Conservation (phyloP, 2,797 vertebrate genomes). For the Platyrinchus mystaceus region DNA sequence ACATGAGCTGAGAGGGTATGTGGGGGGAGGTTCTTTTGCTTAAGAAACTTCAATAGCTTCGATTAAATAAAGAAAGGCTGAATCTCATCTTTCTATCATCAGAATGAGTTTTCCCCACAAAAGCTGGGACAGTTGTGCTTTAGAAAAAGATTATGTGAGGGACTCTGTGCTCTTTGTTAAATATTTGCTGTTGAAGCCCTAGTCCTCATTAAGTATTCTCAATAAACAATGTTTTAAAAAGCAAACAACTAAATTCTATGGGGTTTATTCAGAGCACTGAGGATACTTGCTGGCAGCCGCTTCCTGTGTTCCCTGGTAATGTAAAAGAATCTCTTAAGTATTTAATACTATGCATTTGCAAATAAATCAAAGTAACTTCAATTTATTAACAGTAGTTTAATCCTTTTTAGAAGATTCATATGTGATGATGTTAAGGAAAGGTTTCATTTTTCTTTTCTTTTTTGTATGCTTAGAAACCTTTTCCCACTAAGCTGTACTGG, state of each 20-base stretch:
- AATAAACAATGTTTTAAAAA: constrained; percentile 51
- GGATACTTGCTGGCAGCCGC: constrained; percentile 2
- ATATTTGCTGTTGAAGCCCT: constrained; percentile 40
- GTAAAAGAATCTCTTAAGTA: constrained; percentile 27
- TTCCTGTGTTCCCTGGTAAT: constrained; percentile 50
- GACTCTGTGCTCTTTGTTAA: constrained; percentile 43
- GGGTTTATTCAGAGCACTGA: constrained; percentile 33
- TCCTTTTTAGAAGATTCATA: background rate
- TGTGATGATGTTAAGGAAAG: background rate
- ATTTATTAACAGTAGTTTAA: constrained; percentile 4
- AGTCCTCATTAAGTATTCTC: constrained; percentile 49
- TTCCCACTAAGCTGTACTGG: background rate
- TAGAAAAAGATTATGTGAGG: background rate
- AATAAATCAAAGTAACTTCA: constrained; percentile 28
- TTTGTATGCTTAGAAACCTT: background rate
- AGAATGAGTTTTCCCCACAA: background rate
- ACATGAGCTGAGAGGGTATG: background rate
- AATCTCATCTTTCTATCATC: background rate
- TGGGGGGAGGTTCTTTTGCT: background rate
- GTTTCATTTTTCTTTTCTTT: background rate
- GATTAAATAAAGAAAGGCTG: background rate
- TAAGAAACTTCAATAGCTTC: background rate
- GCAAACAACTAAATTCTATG: constrained; percentile 57
- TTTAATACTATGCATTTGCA: background rate
- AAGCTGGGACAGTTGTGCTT: background rate